Conservation (phyloP, 2,888 invertebrate species). For the Epinotia ramella region DNA sequence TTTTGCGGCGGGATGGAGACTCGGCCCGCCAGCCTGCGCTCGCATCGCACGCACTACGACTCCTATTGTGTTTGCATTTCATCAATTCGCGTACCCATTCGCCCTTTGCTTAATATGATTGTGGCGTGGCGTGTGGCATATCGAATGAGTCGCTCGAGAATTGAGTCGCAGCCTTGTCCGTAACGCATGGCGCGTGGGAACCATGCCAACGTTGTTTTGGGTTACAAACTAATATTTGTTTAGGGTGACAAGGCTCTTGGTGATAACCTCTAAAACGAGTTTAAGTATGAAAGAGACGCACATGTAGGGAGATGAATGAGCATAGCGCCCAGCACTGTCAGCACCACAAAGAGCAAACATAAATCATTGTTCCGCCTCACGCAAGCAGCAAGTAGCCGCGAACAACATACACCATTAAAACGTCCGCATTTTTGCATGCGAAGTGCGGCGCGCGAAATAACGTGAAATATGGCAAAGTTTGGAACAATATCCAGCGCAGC, state of each 20-base stretch:
- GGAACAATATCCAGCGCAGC: constrained; percentile 39
- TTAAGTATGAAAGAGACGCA: not conserved
- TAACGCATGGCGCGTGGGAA: constrained; percentile 18
- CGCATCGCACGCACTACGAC: constrained; percentile 2
- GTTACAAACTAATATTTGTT: not conserved
- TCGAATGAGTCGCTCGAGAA: not conserved
- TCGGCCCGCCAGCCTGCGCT: constrained; percentile 17
- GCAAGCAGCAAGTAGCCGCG: constrained; percentile 22
- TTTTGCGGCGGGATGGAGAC: constrained; percentile 21
- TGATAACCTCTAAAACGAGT: not conserved
- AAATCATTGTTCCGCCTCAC: constrained; percentile 22
- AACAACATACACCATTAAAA: constrained; percentile 20
- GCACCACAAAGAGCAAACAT: constrained; percentile 17
- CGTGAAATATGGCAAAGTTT: constrained; percentile 35
- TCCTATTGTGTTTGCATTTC: constrained; percentile 39
- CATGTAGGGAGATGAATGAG: not conserved
- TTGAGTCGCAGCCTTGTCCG: constrained; percentile 1
- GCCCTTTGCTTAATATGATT: constrained; percentile 3
- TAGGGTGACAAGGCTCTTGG: too few relatives aligned
- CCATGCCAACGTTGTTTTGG: constrained; percentile 2
- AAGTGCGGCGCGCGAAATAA: constrained; percentile 20
- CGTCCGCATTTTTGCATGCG: constrained; percentile 28
- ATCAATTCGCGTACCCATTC: constrained; percentile 22
- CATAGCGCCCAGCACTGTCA: constrained; percentile 1
- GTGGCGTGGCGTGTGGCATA: constrained; percentile 8